A percentile compares a stretch with the other conserved stretches of the same genome.
phyloP scores from a whole-genome alignment of 2,113 vertebrate genomes.

The Pangasianodon gigas region DNA sequence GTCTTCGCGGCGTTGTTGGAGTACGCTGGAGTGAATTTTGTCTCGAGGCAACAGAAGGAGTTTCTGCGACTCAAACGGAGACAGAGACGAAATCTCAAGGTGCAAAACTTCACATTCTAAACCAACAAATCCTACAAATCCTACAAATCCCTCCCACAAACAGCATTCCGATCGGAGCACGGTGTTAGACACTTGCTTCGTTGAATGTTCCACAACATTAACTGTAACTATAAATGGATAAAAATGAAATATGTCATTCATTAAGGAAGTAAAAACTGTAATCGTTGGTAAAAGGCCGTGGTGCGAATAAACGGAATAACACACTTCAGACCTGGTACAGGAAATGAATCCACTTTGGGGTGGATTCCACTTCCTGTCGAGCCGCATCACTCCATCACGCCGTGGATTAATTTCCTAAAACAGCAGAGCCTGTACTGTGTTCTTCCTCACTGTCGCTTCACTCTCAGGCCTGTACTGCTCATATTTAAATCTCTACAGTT shows the following conservation, averaged over 20 bases:
- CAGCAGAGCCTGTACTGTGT: too few relatives aligned
- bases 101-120: constrained; percentile 56
- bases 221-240: not conserved
- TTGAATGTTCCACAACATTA: not conserved
- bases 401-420: too few relatives aligned
- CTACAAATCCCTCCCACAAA: not conserved
- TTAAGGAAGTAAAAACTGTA: not conserved
- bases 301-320: not conserved
- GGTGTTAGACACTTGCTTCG: not conserved
- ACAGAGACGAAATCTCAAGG: constrained; percentile 90
- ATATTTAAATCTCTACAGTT: too few relatives aligned
- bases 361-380: too few relatives aligned
- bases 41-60: constrained; percentile 98
- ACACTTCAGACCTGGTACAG: not conserved
- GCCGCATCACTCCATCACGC: too few relatives aligned
- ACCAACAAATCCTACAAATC: not conserved
- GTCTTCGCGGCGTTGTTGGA: constrained; percentile 96
- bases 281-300: too few relatives aligned
- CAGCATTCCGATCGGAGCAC: not conserved
- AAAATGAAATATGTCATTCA: not conserved
- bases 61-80: constrained; percentile 91
- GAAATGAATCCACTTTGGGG: too few relatives aligned
- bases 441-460: too few relatives aligned
- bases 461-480: too few relatives aligned
- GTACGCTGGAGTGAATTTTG: constrained; percentile 98